Evolutionary conservation across 2,888 invertebrate genomes (phyloP), one percentile per base, ranked within the genome.

Genomic region (Gasteruption jaculator): DNA sequence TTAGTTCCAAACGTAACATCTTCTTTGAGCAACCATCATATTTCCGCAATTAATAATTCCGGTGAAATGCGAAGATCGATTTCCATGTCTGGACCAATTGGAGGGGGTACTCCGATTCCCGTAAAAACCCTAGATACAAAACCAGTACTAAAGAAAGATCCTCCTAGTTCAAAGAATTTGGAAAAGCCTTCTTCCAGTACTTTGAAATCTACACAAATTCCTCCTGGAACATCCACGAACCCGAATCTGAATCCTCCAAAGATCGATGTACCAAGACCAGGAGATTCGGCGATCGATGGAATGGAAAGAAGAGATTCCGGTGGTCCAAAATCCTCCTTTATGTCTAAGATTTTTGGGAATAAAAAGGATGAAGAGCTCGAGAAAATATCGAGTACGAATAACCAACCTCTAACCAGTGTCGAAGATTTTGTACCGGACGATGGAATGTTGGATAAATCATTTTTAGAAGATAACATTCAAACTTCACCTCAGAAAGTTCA

Each of bases 351-450:
- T 50, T 62, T 66, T 48, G 63, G 62, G 5, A 62, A 57, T 44
- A 67, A 62, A 31, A 65, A 63, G 25, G 67, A 69, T 27, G 67
- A 68, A 1, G 65, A 65, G 60, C 31, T 60, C 49, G 58, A 73
- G 3, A 62, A 50, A 38, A 27, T 50, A 19, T 19, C 41, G 2
- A 56, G 51, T 42, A 33, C 50, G n/a, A 45, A 47, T 31, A 52
- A 48, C 27, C 20, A 41, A 11, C 59, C 67, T 4, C 63, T 76
- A 7, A 68, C 73, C 3, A 77, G 75, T 50, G 82, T 86, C 6
- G 85, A 86, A 53, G 85, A 86, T 59, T 86, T 85, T 75, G 73
- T 85, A 62, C 77, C 86, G 46, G 79, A 90, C 72, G 73, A 80
- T 60, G 86, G 85, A n/a, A 79, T 82, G 30, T 65, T 86, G 24